Percentiles rank a stretch among this genome's conserved stretches.
phyloP scores from a whole-genome alignment of 2,797 vertebrate species.

The Notolepis coatsorum region DNA sequence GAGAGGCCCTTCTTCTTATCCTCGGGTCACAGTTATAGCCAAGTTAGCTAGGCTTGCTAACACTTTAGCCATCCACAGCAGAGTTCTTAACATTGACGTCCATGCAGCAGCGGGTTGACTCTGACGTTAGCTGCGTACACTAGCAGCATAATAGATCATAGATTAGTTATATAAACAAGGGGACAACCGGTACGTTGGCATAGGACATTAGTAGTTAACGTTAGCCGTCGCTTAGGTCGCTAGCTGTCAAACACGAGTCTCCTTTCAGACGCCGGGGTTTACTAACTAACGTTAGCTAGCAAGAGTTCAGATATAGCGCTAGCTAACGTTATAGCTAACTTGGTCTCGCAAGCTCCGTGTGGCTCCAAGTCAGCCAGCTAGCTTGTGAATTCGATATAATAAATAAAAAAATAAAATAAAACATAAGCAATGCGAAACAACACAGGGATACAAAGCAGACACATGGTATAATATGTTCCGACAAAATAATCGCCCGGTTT shows the following conservation, averaged over 20 bases:
- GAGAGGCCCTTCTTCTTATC: constrained; percentile 68
- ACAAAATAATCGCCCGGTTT: constrained; percentile 10
- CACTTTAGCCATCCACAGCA: constrained; percentile 43
- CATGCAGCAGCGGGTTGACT: neutral
- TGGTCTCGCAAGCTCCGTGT: neutral
- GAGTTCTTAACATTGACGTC: neutral
- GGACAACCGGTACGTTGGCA: too few relatives aligned
- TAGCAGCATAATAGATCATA: too few relatives aligned
- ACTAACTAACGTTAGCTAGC: neutral
- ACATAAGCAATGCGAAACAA: neutral
- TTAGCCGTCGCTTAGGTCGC: too few relatives aligned
- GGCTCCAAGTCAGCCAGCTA: constrained; percentile 58
- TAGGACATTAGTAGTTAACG: too few relatives aligned
- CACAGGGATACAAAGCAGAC: neutral
- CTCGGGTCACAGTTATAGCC: constrained; percentile 57
- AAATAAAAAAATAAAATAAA: constrained; percentile 33
- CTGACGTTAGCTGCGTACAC: neutral
- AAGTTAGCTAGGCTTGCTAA: constrained; percentile 62
- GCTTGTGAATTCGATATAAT: constrained; percentile 30
- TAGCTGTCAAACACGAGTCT: too few relatives aligned
- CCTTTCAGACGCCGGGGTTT: too few relatives aligned
- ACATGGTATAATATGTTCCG: neutral
- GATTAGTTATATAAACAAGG: too few relatives aligned
- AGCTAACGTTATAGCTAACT: neutral
- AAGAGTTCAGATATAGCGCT: neutral